These are phyloP conservation scores for Crax fasciolata DNA, from an alignment of 2,797 vertebrate genomes.

Conservation along the genomic window DNA sequence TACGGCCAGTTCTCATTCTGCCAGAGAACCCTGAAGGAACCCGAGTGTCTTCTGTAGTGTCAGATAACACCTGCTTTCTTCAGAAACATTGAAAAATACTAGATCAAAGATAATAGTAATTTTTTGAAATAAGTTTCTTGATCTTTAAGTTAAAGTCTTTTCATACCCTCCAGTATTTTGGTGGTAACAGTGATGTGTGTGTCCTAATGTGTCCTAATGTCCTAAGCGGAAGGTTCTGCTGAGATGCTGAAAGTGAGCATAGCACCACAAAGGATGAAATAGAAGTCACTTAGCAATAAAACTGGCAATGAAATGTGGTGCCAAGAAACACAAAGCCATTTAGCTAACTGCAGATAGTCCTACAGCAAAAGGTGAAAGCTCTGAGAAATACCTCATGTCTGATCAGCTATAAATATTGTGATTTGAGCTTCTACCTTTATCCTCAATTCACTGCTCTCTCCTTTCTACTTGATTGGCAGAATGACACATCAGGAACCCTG, in stretches of 20 bases:
- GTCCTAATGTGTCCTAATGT: background rate
- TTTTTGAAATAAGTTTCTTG: background rate
- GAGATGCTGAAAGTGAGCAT: background rate
- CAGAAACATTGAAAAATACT: background rate
- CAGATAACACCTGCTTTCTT: background rate
- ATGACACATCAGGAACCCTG: background rate
- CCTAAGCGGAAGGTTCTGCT: background rate
- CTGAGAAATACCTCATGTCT: background rate
- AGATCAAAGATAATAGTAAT: rapidly evolving
- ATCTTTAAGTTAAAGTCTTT: background rate
- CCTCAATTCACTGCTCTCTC: background rate
- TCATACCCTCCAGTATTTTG: background rate
- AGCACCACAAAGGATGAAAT: background rate
- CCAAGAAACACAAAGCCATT: background rate
- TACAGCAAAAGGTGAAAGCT: background rate
- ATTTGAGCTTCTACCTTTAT: background rate
- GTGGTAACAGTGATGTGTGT: background rate
- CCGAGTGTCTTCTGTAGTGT: background rate
- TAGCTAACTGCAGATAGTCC: background rate
- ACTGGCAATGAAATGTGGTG: background rate
- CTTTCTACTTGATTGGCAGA: background rate
- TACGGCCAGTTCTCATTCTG: no score
- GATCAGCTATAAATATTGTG: constrained; percentile 20
- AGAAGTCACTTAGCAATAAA: background rate
- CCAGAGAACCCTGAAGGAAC: background rate